Percentiles rank a stretch among this genome's conserved stretches.
Evolutionary conservation across 2,797 vertebrate genomes (phyloP).

Genomic region (Eulemur albifrons): DNA sequence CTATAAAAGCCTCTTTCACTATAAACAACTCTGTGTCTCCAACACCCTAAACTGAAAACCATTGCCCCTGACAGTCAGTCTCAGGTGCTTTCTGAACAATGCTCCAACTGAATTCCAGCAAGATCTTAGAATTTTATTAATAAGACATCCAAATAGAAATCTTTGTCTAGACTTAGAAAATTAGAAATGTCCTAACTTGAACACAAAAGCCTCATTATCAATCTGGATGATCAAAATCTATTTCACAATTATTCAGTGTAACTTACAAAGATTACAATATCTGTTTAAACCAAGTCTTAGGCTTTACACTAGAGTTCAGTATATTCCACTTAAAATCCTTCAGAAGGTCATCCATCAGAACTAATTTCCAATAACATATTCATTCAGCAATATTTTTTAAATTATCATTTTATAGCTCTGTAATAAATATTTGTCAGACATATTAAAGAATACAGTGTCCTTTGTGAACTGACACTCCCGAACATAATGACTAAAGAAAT

Average conservation of each 20-base stretch:
- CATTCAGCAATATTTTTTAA: background rate
- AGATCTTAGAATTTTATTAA: background rate
- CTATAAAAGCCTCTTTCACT: background rate
- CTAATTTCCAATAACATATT: background rate
- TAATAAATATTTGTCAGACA: background rate
- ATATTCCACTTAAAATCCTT: background rate
- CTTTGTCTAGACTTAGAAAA: background rate
- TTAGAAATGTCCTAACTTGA: background rate
- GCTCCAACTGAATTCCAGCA: background rate
- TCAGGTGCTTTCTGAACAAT: background rate
- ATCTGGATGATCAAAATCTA: background rate
- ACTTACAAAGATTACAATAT: background rate
- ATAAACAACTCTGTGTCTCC: background rate
- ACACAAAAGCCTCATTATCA: background rate
- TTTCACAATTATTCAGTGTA: background rate
- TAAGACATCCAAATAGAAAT: background rate
- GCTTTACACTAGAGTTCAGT: background rate
- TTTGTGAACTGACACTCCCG: background rate
- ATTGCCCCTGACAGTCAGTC: accelerated
- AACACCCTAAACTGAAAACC: background rate
- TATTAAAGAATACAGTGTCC: background rate
- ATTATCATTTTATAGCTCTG: background rate
- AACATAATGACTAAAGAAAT: background rate
- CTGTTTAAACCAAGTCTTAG: background rate
- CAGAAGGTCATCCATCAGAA: background rate